Percentiles rank a stretch among this genome's conserved stretches.
Evolutionary conservation across 2,888 invertebrate species (phyloP).

Genomic region (Drosophila mimica): DNA sequence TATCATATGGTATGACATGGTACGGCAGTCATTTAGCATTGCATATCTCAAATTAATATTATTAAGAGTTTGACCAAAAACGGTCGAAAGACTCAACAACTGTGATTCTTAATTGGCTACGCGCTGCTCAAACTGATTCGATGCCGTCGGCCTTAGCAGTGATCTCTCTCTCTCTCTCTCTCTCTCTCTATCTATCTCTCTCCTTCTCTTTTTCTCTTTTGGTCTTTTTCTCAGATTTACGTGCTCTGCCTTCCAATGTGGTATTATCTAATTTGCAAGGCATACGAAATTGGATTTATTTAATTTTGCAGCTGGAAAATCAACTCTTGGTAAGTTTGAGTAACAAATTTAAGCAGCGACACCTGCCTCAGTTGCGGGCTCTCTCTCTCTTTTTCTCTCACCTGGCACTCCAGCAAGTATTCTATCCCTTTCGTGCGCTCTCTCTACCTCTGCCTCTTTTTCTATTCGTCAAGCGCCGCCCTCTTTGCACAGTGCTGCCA

Average conservation of each 20-base stretch:
- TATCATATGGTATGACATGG: constrained; percentile 16
- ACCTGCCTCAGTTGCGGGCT: constrained; percentile 56
- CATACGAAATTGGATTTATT: constrained; percentile 33
- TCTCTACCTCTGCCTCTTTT: constrained; percentile 3
- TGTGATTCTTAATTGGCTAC: constrained; percentile 33
- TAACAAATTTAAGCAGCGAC: constrained; percentile 67
- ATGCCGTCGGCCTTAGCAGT: constrained; percentile 31
- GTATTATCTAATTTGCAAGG: constrained; percentile 11
- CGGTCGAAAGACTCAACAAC: constrained; percentile 17
- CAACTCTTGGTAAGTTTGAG: constrained; percentile 29
- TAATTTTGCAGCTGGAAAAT: constrained; percentile 35
- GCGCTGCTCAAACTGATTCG: constrained; percentile 6
- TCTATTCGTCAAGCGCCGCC: constrained; percentile 44
- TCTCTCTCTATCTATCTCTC: background rate
- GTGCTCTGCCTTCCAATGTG: background rate
- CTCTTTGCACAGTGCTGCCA: constrained; percentile 4
- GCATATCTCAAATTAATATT: constrained; percentile 64
- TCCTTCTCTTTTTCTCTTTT: background rate
- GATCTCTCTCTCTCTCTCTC: background rate
- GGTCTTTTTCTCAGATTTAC: background rate
- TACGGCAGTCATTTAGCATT: constrained; percentile 44
- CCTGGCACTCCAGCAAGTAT: constrained; percentile 10
- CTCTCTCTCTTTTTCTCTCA: constrained; percentile 18
- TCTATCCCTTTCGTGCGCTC: background rate
- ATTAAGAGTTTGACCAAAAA: constrained; percentile 48